Conservation (phyloP, 1,140 invertebrate genomes). For the Drosophila lacteicornis region DNA sequence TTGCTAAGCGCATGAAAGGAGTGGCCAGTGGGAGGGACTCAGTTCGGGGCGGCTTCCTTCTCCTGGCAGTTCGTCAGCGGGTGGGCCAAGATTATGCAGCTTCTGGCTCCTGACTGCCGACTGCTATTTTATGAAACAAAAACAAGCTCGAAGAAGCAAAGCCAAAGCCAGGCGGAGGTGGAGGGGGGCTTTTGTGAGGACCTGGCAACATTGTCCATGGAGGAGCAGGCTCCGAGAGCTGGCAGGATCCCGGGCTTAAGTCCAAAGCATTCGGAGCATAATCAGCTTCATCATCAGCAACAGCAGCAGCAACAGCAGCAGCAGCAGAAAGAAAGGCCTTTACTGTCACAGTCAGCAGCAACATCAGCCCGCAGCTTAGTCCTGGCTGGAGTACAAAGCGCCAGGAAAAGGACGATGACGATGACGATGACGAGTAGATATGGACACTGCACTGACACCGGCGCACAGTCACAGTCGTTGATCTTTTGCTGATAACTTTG, state of each 20-base stretch:
- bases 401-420: constrained; percentile 55
- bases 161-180: constrained; percentile 7
- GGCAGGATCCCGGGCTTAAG: constrained; percentile 42
- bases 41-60: not conserved
- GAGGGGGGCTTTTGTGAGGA: constrained; percentile 45
- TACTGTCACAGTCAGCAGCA: constrained; percentile 72
- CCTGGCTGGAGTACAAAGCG: constrained; percentile 65
- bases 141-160: constrained; percentile 58
- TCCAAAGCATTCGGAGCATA: constrained; percentile 76
- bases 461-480: constrained; percentile 60
- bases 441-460: constrained; percentile 36
- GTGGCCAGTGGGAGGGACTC: constrained; percentile 14
- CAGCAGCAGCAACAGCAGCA: constrained; percentile 37
- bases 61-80: constrained; percentile 61
- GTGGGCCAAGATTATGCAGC: constrained; percentile 73
- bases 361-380: constrained; percentile 55
- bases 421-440: constrained; percentile 33
- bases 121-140: constrained; percentile 74
- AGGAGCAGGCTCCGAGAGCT: constrained; percentile 6
- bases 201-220: constrained; percentile 72
- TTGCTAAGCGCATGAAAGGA: constrained; percentile 55
- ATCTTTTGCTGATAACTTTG: constrained; percentile 82
- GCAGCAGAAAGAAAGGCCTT: constrained; percentile 69
- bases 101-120: constrained; percentile 54
- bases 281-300: constrained; percentile 77